Conservation (phyloP, 2,888 invertebrate genomes). For the Mesoligia furuncula region DNA sequence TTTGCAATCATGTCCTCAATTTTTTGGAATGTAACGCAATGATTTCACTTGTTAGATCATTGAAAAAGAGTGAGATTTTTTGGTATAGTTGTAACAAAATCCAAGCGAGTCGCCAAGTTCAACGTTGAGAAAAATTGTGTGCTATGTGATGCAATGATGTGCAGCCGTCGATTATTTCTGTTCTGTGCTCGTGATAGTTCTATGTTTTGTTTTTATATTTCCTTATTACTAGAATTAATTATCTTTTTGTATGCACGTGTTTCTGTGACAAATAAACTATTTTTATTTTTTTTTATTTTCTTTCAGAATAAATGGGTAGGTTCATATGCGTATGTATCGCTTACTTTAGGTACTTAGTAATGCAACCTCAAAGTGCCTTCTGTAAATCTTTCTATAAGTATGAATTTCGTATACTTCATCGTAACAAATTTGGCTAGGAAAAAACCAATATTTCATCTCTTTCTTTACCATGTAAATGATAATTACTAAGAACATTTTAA, state of each 20-base stretch:
- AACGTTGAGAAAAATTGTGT: no score
- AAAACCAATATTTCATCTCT: background rate
- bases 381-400: background rate
- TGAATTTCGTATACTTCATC: background rate
- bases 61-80: background rate
- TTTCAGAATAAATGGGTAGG: no score
- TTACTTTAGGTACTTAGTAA: background rate
- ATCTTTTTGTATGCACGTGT: no score
- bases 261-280: no score
- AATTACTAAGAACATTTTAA: background rate
- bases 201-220: no score
- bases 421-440: background rate
- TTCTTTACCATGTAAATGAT: background rate
- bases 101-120: no score
- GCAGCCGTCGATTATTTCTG: no score
- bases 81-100: background rate
- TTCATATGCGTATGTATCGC: background rate
- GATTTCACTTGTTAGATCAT: background rate
- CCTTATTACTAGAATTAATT: no score
- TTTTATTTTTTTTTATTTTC: no score
- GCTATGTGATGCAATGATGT: no score
- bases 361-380: background rate
- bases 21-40: conserved; percentile 16
- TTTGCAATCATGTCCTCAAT: conserved; percentile 24
- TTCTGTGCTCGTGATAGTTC: no score